Percentiles rank a stretch among this genome's conserved stretches.
Conservation (phyloP, 2,113 vertebrate species). For the Eudorcas thomsonii region DNA sequence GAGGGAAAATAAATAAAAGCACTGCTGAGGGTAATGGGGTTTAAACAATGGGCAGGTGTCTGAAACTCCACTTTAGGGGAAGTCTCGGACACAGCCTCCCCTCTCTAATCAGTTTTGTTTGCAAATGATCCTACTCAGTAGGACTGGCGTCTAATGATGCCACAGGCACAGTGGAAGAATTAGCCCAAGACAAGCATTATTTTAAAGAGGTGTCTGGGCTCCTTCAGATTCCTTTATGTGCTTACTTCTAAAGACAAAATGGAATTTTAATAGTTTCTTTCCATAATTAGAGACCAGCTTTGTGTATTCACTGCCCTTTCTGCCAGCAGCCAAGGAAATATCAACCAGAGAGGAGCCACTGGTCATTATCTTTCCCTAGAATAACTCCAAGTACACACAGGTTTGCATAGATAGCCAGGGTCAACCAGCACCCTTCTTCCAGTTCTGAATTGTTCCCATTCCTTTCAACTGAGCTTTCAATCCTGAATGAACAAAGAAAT, state of each 20-base stretch:
- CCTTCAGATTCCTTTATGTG: conserved; percentile 59
- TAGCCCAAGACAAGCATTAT: conserved; percentile 72
- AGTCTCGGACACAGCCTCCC: background rate
- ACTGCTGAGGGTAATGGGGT: background rate
- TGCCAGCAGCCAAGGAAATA: background rate
- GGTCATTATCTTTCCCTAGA: background rate
- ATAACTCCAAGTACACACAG: background rate
- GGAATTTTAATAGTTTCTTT: conserved; percentile 55
- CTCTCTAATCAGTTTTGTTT: conserved; percentile 77
- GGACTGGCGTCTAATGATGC: conserved; percentile 72
- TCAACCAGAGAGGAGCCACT: background rate
- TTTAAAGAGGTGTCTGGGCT: conserved; percentile 73
- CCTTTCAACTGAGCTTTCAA: background rate
- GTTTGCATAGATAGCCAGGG: background rate
- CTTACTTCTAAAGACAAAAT: conserved; percentile 56
- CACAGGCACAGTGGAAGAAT: conserved; percentile 69
- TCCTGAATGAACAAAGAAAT: background rate
- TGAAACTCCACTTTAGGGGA: conserved; percentile 58
- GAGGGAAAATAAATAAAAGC: conserved; percentile 37
- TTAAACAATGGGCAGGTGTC: conserved; percentile 17
- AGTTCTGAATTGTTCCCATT: background rate
- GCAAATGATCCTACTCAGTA: conserved; percentile 76
- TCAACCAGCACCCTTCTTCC: background rate
- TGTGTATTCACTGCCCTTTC: conserved; percentile 23
- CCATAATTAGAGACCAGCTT: conserved; percentile 33